Conservation (phyloP, 2,797 vertebrate genomes). For the Coranthus polyacanthus region DNA sequence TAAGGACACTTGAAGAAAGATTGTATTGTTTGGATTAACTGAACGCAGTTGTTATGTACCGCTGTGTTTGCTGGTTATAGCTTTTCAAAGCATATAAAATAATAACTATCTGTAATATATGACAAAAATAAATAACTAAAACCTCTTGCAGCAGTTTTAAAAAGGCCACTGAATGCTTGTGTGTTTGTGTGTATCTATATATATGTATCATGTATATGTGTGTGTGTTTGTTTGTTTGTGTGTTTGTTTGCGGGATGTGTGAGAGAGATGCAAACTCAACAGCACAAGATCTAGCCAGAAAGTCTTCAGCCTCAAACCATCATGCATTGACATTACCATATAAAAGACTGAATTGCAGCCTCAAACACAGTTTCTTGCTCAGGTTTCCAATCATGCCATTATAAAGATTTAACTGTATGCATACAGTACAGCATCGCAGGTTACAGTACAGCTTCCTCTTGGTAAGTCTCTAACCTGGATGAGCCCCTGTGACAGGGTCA, state of each 20-base stretch:
- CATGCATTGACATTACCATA: slow-evolving; percentile 69
- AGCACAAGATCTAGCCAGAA: slow-evolving; percentile 60
- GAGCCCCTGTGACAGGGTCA: slow-evolving; percentile 23
- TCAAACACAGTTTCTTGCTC: slow-evolving; percentile 47
- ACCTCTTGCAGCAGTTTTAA: slow-evolving; percentile 80
- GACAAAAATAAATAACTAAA: slow-evolving; percentile 79
- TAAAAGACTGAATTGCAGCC: slow-evolving; percentile 50
- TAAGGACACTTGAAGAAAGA: slow-evolving; percentile 90
- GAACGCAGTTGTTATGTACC: slow-evolving; percentile 76
- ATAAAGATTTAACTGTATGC: slow-evolving; percentile 58
- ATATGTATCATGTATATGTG: slow-evolving; percentile 9
- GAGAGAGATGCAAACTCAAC: slow-evolving; percentile 68
- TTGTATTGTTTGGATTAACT: slow-evolving; percentile 81
- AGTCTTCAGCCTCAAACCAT: slow-evolving; percentile 58
- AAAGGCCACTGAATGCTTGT: slow-evolving; percentile 82
- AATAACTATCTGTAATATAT: slow-evolving; percentile 65
- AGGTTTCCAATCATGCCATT: slow-evolving; percentile 63
- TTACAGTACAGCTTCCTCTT: slow-evolving; percentile 55
- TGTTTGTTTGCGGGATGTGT: slow-evolving; percentile 19
- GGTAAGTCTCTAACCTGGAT: slow-evolving; percentile 33
- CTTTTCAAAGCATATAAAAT: slow-evolving; percentile 74
- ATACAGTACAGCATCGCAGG: slow-evolving; percentile 59
- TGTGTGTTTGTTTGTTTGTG: slow-evolving; percentile 16
- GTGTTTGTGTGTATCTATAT: slow-evolving; percentile 43
- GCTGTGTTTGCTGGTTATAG: slow-evolving; percentile 77